These are phyloP conservation scores for Chaetogeoica ovagalla DNA, from an alignment of 2,888 invertebrate genomes.

Conservation along the genomic window DNA sequence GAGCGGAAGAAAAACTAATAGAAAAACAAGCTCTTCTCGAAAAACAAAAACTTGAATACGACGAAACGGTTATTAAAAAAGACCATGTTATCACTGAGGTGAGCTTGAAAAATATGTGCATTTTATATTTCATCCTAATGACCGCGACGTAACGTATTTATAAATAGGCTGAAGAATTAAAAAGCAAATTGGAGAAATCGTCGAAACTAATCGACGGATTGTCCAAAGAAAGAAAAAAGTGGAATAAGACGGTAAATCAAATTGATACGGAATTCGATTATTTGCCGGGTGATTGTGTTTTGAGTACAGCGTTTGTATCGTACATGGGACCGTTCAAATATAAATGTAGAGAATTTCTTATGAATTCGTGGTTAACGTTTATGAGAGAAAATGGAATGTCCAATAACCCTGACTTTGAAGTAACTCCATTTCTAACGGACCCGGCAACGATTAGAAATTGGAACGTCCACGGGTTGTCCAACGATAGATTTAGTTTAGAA, in stretches of 20 bases:
- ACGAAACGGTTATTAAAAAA: slow-evolving; percentile 78
- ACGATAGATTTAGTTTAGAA: slow-evolving; percentile 86
- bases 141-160: neutral
- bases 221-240: slow-evolving; percentile 78
- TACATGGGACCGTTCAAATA: slow-evolving; percentile 88
- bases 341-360: slow-evolving; percentile 74
- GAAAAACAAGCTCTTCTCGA: slow-evolving; percentile 77
- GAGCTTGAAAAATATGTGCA: neutral
- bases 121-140: neutral
- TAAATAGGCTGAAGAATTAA: slow-evolving; percentile 65
- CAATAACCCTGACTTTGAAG: slow-evolving; percentile 62
- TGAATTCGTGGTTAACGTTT: slow-evolving; percentile 66
- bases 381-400: neutral
- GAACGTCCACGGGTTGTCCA: slow-evolving; percentile 86
- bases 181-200: slow-evolving; percentile 81
- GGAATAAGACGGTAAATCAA: slow-evolving; percentile 74
- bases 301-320: slow-evolving; percentile 83
- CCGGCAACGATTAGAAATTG: slow-evolving; percentile 82
- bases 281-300: slow-evolving; percentile 81
- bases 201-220: slow-evolving; percentile 80
- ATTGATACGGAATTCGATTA: slow-evolving; percentile 74
- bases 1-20: slow-evolving; percentile 64
- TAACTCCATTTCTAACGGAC: slow-evolving; percentile 75
- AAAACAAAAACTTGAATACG: slow-evolving; percentile 76
- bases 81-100: slow-evolving; percentile 71